Conservation (phyloP, 92 coral and sea anemone genomes). For the Zoanthus sansibaricus region DNA sequence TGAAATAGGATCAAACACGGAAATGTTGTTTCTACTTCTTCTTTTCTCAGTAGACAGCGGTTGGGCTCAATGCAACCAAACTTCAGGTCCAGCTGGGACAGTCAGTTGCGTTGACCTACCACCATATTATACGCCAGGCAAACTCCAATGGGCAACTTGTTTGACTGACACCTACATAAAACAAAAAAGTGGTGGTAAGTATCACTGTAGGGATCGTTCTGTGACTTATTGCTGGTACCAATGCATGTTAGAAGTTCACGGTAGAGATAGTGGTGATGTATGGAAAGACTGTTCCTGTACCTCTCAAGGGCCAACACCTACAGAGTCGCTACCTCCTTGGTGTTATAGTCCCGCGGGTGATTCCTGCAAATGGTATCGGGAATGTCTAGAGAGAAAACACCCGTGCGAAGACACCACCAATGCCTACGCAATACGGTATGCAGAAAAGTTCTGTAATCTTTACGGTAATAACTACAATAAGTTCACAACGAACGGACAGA, state of each 20-base stretch:
- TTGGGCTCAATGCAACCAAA: neutral
- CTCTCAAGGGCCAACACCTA: neutral
- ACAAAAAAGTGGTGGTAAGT: neutral
- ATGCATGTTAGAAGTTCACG: conserved; percentile 47
- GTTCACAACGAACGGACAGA: conserved; percentile 52
- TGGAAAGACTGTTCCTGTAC: conserved; percentile 39
- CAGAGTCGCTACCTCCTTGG: conserved; percentile 27
- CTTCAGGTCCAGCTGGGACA: neutral
- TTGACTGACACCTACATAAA: neutral
- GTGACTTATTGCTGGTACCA: conserved; percentile 57
- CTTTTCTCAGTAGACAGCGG: neutral
- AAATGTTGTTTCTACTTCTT: conserved; percentile 1
- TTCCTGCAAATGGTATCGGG: conserved; percentile 76
- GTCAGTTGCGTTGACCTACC: neutral
- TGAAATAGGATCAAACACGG: neutral
- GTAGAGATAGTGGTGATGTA: conserved; percentile 22
- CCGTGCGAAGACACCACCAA: conserved; percentile 52
- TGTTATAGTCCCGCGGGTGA: conserved; percentile 64
- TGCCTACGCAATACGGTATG: conserved; percentile 69
- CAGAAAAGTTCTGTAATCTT: conserved; percentile 68
- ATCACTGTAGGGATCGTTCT: neutral
- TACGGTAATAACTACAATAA: conserved; percentile 32
- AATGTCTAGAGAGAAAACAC: conserved; percentile 70
- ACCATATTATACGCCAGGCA: neutral
- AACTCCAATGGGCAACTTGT: conserved; percentile 58